Base-by-base conservation (phyloP, 2,113 vertebrate species). In the Pedionomus torquatus region DNA sequence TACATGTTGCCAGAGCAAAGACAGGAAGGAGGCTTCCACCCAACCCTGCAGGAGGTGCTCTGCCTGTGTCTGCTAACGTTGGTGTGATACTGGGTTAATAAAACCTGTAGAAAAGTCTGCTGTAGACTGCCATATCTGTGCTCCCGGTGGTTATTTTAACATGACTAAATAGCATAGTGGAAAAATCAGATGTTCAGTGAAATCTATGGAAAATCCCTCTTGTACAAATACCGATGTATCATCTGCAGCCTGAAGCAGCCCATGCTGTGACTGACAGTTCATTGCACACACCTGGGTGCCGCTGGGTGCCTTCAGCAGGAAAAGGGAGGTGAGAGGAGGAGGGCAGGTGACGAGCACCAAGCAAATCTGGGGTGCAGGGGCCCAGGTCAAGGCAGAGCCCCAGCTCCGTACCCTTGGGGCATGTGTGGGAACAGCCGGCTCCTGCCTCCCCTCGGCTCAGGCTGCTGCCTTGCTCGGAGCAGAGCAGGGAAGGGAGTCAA, bases 341-440 rank as follows among this genome's bases (percentile, higher is more conserved):
- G 11, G 41, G 68, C 20, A 58, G 63, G 18, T 7, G 51, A 82
- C 33, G 49, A 70, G 24, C 43, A 25, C 0, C 2, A 46, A 57
- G 44, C 8, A 65, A 48, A 65, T 24, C 6, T 35, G 43, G 44
- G 44, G 33, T 28, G 35, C 21, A 37, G 43, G 43, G 64, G 33
- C 44, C 31, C 55, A 15, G 0, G 33, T 4, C 3, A 6, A 88
- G 44, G 49, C 55, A 88, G 20, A 57, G 5, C 28, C 31, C 39
- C 2, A 1, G 61, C 61, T 55, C 44, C 1, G 3, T 39, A 68
- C 33, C 58, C 80, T 48, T 0, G 0, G 52, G 77, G 12, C 18
- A 31, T 48, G 43, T 0, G 0, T 19, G 39, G 68, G 43, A 68
- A 21, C 26, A 61, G 51, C 3, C 1, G 41, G 44, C 46, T 60